Conservation (phyloP, 2,113 vertebrate genomes). For the Amia ocellicauda region DNA sequence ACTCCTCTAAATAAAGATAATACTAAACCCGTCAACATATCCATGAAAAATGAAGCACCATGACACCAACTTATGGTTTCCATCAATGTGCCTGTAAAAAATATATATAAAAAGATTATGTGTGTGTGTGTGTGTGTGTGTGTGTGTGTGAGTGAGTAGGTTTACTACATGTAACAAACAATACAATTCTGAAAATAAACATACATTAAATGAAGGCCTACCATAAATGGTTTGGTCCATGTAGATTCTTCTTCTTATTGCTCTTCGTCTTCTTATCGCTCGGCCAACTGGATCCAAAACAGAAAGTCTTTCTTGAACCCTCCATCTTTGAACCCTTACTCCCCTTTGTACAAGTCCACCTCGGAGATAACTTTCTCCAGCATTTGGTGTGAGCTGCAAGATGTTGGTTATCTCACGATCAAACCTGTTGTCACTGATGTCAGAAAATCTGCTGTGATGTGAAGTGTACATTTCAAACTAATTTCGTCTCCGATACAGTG, state of each 20-base stretch:
- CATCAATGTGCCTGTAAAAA: constrained; percentile 1
- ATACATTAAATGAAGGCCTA: neutral
- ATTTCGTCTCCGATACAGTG: neutral
- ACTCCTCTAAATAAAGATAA: neutral
- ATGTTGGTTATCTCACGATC: neutral
- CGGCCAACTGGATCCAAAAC: neutral
- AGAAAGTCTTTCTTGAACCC: neutral
- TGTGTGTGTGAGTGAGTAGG: no score
- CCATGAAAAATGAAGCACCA: constrained; percentile 2
- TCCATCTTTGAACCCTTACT: neutral
- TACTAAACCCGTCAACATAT: neutral
- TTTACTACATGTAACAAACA: neutral
- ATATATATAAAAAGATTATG: neutral
- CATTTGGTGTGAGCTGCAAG: neutral
- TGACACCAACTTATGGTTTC: neutral
- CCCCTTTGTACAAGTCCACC: neutral
- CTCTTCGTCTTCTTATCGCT: neutral
- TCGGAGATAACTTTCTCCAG: neutral
- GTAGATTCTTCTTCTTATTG: neutral
- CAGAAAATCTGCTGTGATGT: neutral
- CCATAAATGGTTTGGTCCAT: neutral
- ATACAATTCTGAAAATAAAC: neutral
- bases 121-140: no score
- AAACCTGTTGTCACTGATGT: neutral
- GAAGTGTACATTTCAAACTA: neutral